Percentiles rank a stretch among this genome's conserved stretches.
phyloP scores from a whole-genome alignment of 30 jellyfish, hydroid and myxozoan species.

The Hydractinia symbiolongicarpus region DNA sequence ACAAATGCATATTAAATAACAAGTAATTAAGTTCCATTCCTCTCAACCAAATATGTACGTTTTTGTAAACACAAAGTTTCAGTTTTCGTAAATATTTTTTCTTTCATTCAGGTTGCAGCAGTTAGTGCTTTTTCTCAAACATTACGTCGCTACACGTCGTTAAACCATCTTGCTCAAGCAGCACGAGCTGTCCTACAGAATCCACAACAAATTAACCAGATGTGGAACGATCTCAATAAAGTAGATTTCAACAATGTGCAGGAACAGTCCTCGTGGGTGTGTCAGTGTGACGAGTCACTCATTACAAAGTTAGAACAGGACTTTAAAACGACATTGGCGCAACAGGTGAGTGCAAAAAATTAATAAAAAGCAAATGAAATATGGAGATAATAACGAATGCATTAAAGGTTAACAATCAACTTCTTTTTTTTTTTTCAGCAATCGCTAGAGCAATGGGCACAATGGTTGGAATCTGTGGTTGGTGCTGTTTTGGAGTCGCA shows the following conservation, averaged over 20 bases:
- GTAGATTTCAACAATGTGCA: conserved; percentile 95
- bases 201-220: conserved; percentile 92
- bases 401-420: neutral
- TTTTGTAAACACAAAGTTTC: too few relatives aligned
- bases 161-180: conserved; percentile 98
- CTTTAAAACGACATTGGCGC: conserved; percentile 84
- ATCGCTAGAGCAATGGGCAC: conserved; percentile 96
- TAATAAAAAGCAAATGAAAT: neutral
- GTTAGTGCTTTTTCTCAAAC: conserved; percentile 97
- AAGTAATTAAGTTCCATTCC: too few relatives aligned
- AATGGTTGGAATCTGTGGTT: conserved; percentile 92
- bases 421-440: conserved; percentile 48
- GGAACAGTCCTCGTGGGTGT: conserved; percentile 99
- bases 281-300: conserved; percentile 89
- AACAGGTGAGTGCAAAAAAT: conserved; percentile 52
- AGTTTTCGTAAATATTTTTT: neutral
- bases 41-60: too few relatives aligned
- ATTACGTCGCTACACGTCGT: conserved; percentile 89
- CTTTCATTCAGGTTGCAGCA: conserved; percentile 75
- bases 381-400: neutral
- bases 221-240: conserved; percentile 90
- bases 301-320: conserved; percentile 85
- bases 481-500: conserved; percentile 81
- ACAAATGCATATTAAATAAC: too few relatives aligned
- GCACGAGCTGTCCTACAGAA: conserved; percentile 96